Evolutionary conservation across 2,113 vertebrate species (phyloP), one percentile per base, ranked within the genome.

Genomic region (Hydrolagus affinis): DNA sequence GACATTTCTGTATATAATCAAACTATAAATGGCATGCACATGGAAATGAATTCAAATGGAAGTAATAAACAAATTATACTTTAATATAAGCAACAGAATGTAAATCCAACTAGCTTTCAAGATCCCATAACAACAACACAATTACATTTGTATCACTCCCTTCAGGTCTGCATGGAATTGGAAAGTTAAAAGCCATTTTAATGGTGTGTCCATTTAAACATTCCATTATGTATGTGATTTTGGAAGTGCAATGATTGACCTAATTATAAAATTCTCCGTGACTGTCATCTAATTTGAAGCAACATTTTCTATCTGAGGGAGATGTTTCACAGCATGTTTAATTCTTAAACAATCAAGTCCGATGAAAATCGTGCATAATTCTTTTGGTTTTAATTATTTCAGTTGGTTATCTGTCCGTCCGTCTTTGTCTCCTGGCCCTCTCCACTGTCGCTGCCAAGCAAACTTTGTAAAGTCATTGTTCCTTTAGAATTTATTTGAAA

Each of bases 41-140:
- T 80, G 25, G 14, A 80, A 64, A 64, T 15, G 28, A 78, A 80
- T 28, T 60, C 14, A 80, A 64, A 80, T 64, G 59, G 59, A 80
- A 64, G 21, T 28, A 15, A 23, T 64, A 44, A 44, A 28, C 8
- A 62, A 80, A 17, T 71, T 7, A 75, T 57, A 57, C 30, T 28
- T 62, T 80, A 15, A 9, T 64, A 11, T 83, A 83, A 83, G 60
- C 66, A 28, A 14, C 78, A 66, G 19, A 83, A 75, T 75, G 25
- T 83, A 83, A 83, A 11, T 64, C 62, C 15, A 19, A 66, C 28
- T 15, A 60, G n/a, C 28, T 62, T 14, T 78, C 57, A 32, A 83
- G 2, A 8, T 44, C 44, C 44, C 17, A 21, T 62, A 66, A 64
- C n/a, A n/a, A n/a, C n/a, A n/a, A n/a, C n/a, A n/a, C n/a, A n/a